Conservation (phyloP, 2,113 vertebrate genomes). For the Thalassarche chlororhynchos region DNA sequence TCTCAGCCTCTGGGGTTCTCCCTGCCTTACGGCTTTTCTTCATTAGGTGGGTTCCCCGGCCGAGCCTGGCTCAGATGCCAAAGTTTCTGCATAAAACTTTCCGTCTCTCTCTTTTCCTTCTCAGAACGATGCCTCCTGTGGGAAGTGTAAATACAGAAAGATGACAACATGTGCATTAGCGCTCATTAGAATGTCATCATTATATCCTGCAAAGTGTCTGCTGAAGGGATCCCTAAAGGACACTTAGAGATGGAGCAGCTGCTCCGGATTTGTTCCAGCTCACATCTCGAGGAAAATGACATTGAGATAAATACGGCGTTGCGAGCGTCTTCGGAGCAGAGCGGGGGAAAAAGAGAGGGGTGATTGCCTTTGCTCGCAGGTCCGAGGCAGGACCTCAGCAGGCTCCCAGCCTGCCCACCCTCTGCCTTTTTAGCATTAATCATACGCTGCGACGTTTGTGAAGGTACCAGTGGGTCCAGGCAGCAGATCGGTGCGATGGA, state of each 20-base stretch:
- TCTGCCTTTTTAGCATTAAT: fast-evolving
- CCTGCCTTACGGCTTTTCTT: background rate
- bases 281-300: slow-evolving; percentile 80
- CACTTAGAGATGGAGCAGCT: slow-evolving; percentile 85
- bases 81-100: slow-evolving; percentile 38
- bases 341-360: background rate
- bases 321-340: background rate
- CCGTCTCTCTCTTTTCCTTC: slow-evolving; percentile 37
- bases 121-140: slow-evolving; percentile 78
- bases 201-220: slow-evolving; percentile 81
- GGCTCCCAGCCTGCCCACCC: background rate
- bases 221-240: slow-evolving; percentile 83
- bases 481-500: fast-evolving
- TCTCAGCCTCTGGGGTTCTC: background rate
- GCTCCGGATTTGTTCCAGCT: slow-evolving; percentile 85
- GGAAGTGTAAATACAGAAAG: slow-evolving; percentile 85
- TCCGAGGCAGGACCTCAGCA: background rate
- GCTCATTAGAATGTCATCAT: slow-evolving; percentile 87
- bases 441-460: fast-evolving
- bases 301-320: slow-evolving; percentile 70
- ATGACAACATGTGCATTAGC: slow-evolving; percentile 85
- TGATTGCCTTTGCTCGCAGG: fast-evolving
- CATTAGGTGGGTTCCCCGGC: background rate
- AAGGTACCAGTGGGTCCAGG: fast-evolving
- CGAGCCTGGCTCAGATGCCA: background rate